Evolutionary conservation across 2,113 vertebrate species (phyloP).

Genomic region (Zapus hudsonius): DNA sequence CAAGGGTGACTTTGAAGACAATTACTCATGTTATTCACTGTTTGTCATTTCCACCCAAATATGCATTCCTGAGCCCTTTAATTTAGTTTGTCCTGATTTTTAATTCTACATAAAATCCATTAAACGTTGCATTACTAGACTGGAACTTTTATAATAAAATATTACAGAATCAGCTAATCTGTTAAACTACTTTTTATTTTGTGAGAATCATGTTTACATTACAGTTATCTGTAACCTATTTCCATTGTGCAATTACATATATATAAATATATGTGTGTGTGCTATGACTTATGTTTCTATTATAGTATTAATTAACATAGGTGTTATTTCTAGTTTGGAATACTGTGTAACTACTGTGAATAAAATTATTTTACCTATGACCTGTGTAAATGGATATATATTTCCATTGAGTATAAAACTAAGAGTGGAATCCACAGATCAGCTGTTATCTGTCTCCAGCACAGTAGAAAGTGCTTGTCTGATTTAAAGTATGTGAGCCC

Average conservation of each 20-base stretch:
- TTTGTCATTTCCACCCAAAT: neutral
- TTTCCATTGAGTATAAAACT: neutral
- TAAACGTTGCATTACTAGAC: neutral
- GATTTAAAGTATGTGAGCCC: neutral
- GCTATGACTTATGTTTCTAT: neutral
- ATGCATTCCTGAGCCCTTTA: neutral
- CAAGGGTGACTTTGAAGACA: neutral
- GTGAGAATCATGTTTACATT: neutral
- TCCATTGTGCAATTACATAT: neutral
- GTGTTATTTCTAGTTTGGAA: neutral
- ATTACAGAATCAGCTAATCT: neutral
- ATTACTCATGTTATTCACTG: neutral
- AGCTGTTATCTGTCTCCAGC: neutral
- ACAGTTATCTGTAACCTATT: neutral
- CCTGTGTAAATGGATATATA: neutral
- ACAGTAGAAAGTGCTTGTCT: neutral
- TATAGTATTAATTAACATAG: neutral
- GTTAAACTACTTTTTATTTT: constrained; percentile 4
- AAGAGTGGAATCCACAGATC: neutral
- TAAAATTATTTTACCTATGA: neutral
- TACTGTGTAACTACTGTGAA: neutral
- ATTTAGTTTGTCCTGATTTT: neutral
- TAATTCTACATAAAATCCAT: neutral
- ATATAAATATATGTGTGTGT: neutral
- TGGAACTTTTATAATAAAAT: constrained; percentile 1